Evolutionary conservation across 92 coral and sea anemone species (phyloP), one percentile per base, ranked within the genome.

Genomic region (Diadumene lineata): DNA sequence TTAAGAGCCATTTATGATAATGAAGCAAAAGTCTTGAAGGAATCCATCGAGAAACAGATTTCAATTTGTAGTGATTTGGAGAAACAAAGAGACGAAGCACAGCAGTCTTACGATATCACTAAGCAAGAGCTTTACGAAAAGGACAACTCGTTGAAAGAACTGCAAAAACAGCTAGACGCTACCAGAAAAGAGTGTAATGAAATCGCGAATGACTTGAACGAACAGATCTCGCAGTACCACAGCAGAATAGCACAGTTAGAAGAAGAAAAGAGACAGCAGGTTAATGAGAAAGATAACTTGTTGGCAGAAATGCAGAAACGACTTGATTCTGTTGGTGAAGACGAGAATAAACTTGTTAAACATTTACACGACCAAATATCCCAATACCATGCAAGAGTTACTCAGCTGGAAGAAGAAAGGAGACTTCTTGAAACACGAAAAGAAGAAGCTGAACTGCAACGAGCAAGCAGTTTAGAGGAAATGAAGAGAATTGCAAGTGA

Each of bases 1-100:
- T 53, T 94, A 34, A 88, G 82, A 44, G 83, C 81, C 28, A 61
- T 92, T 62, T 76, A 94, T 34, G 97, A 94, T 34, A 90, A 88
- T 28, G 98, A 92, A 64, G 58, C 77, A 38, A 87, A 73, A n/a
- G 70, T 79, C 48, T 60, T 85, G 73, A 89, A 77, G 31, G 90
- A 84, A 61, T 68, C 97, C 0, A 62, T 87, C 34, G 88, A 91
- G 0, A 87, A 91, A 28, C 92, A 91, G 84, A 61, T 78, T 61
- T 24, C 76, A 18, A 50, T 91, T n/a, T 78, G 81, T 64, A 71
- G 53, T 56, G 85, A 80, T 64, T 70, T 88, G 18, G 90, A 87
- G 62, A 76, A 74, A 28, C 81, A 87, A 70, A 63, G 89, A 80
- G 88, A 70, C 38, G 82, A 43, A 30, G 66, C 76, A 31, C 89